Conservation (phyloP, 2,888 invertebrate species). For the Polydrusus pterygomalis region DNA sequence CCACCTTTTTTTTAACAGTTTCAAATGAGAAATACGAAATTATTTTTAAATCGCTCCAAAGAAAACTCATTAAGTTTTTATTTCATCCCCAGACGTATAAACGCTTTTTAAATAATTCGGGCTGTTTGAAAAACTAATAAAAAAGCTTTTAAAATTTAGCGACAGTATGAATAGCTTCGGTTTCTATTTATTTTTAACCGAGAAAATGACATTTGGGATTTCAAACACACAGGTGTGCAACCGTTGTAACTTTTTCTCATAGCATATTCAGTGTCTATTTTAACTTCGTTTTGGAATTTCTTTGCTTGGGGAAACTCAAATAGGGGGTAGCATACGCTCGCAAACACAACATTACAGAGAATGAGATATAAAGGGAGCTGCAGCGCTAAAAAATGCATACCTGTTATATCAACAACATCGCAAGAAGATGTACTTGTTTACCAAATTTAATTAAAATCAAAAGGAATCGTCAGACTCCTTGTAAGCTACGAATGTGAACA, state of each 20-base stretch:
- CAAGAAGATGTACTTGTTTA: no score
- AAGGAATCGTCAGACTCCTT: no score
- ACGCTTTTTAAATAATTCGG: slow-evolving; percentile 10
- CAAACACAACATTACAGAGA: no score
- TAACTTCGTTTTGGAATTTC: slow-evolving; percentile 4
- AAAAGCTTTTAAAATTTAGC: slow-evolving; percentile 16
- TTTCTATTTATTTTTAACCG: slow-evolving; percentile 15
- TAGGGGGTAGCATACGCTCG: background rate
- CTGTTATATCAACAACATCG: no score
- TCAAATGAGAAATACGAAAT: no score
- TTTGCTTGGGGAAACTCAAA: background rate
- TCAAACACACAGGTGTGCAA: slow-evolving; percentile 5
- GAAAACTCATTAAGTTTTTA: background rate
- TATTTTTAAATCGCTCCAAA: background rate
- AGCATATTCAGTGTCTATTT: background rate
- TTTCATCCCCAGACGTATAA: background rate
- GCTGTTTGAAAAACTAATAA: slow-evolving; percentile 21
- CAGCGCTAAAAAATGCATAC: no score
- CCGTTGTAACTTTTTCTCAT: slow-evolving; percentile 3
- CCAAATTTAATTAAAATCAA: no score
- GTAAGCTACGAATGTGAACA: no score
- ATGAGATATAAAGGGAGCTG: no score
- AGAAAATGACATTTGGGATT: slow-evolving; percentile 16
- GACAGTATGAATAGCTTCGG: slow-evolving; percentile 4
- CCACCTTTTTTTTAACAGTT: background rate